Base-by-base conservation (phyloP, 53 echinoderm and acorn worm species). In the Henricia sp. region DNA sequence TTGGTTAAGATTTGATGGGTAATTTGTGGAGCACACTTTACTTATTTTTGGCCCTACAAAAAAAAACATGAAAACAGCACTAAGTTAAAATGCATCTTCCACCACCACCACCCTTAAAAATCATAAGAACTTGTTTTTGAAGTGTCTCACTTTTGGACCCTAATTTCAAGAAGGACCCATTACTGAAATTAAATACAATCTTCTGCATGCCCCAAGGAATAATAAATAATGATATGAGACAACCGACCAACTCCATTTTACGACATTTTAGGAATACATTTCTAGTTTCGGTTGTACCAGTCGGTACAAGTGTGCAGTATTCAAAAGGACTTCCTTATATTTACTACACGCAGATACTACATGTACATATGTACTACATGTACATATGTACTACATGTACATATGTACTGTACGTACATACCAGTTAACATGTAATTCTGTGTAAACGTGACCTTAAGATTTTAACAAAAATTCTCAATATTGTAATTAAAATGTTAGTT, bases 1-100 rank as follows among this genome's bases (percentile, higher is more conserved):
- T 46, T 64, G 34, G 33, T 20, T 64, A 44, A 62, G 46, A 33
- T 80, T 19, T 32, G 42, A 57, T 20, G 80, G 80, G 25, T 60
- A 64, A 40, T 10, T 48, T 20, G 44, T 30, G 60, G 80, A 80
- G 80, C 80, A 80, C 65, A 80, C 80, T 80, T 80, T 34, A 41
- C 50, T 60, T 2, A 64, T 50, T 27, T 23, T 46, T 3, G 80
- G 23, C 35, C 80, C 80, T 80, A 80, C 20, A 67, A 37, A 38
- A 20, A 38, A 6, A 65, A 36, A 36, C 3, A 65, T 37, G 19
- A 25, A 12, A 36, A 37, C 36, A 65, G 14, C 8, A 64, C 12
- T 9, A 34, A 30, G 65, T 64, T 9, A 16, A 48, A 48, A 16
- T 48, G 48, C 16, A 48, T 48, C 16, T 48, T 48, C 48, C 48